Evolutionary conservation across 2,113 vertebrate species (phyloP).

Genomic region (Butastur rufipennis): DNA sequence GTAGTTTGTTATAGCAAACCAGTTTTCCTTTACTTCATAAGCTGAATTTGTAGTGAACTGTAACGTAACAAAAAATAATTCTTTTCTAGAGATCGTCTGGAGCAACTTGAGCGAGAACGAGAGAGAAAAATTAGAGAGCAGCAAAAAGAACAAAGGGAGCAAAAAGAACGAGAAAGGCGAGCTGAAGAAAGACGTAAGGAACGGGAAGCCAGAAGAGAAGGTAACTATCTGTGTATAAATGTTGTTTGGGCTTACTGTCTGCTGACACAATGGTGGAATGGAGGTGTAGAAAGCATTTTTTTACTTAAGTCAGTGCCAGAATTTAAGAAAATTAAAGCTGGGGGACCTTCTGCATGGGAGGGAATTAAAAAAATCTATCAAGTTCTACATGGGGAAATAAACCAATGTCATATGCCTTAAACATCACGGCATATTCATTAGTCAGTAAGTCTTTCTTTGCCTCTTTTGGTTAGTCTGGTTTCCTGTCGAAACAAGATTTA

Average conservation of each 20-base stretch:
- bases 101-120: slow-evolving; percentile 91
- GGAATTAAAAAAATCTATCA: neutral
- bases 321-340: rapidly evolving
- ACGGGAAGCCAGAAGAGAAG: slow-evolving; percentile 85
- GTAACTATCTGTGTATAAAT: slow-evolving; percentile 42
- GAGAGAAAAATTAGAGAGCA: slow-evolving; percentile 90
- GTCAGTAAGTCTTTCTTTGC: neutral
- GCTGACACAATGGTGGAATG: neutral
- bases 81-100: slow-evolving; percentile 87
- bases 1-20: neutral
- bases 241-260: neutral
- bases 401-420: neutral
- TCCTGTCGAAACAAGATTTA: neutral
- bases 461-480: neutral
- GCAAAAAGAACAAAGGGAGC: slow-evolving; percentile 91
- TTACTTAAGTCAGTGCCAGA: neutral
- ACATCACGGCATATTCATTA: neutral
- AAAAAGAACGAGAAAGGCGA: slow-evolving; percentile 88
- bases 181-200: slow-evolving; percentile 90
- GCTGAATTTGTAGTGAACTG: neutral
- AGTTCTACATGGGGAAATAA: neutral
- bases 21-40: neutral
- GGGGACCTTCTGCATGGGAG: rapidly evolving
- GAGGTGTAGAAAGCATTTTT: neutral
- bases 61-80: neutral